Percentiles rank a stretch among this genome's conserved stretches.
phyloP scores from a whole-genome alignment of 2,113 vertebrate species.

The Plotosus lineatus region DNA sequence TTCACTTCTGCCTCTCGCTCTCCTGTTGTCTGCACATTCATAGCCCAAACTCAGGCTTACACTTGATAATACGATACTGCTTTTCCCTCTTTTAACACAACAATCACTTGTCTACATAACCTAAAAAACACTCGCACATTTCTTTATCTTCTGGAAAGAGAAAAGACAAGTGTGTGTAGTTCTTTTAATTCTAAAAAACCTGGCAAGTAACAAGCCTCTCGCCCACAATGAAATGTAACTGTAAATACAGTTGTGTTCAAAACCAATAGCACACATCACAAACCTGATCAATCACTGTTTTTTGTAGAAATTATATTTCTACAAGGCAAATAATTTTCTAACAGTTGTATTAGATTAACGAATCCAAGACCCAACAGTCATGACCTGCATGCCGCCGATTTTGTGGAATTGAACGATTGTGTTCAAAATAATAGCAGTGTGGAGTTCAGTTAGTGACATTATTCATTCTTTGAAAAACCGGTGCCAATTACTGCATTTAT shows the following conservation, averaged over 20 bases:
- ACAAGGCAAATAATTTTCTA: too few relatives aligned
- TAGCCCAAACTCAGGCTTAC: slow-evolving; percentile 16
- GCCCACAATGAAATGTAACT: not conserved
- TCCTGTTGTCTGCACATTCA: slow-evolving; percentile 71
- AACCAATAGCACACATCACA: too few relatives aligned
- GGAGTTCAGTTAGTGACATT: too few relatives aligned
- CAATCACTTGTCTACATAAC: not conserved
- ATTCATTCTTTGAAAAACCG: too few relatives aligned
- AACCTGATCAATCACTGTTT: too few relatives aligned
- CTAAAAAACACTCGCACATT: not conserved
- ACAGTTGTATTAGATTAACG: too few relatives aligned
- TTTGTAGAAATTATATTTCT: too few relatives aligned
- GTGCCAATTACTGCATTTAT: too few relatives aligned
- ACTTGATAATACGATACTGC: not conserved
- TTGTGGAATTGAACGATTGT: too few relatives aligned
- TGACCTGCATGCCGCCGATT: too few relatives aligned
- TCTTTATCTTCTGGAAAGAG: not conserved
- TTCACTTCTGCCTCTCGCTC: slow-evolving; percentile 86
- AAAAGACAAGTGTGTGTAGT: not conserved
- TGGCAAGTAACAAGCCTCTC: not conserved
- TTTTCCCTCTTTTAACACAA: not conserved
- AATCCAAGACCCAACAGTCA: too few relatives aligned
- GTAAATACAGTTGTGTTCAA: not conserved
- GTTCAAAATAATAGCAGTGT: too few relatives aligned
- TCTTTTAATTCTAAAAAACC: not conserved